Base-by-base conservation (phyloP, 2,888 invertebrate genomes). In the Cheilosia grossa region DNA sequence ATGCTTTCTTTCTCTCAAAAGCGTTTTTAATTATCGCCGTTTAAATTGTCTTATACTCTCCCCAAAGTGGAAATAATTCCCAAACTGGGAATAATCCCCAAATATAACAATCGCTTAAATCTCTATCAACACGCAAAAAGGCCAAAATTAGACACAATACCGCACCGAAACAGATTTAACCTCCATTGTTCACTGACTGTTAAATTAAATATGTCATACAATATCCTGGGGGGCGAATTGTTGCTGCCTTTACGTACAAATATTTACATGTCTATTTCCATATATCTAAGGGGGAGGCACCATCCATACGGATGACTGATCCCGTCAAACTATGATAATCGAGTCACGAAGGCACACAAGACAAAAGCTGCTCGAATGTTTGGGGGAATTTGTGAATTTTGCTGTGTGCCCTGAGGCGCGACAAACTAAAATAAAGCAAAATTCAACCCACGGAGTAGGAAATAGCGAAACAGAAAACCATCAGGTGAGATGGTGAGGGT, bases 201-300 rank as follows among this genome's bases (percentile, higher is more conserved):
- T 49, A 21, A 49, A 49, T 49, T 49, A 49, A 49, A 49, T 49
- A 21, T 49, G 49, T 49, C 49, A 49, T 13, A 49, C 21, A 13
- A 49, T 49, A 49, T 49, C 21, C 49, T 21, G 13, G 4, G 4
- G 4, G 17, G 9, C 30, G 30, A 2, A 30, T 30, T 17, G 4
- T 21, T 13, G 13, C 21, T 19, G 21, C 49, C 49, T 21, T 3
- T 4, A 10, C 1, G 10, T 19, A 21, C 10, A 19, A 7, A 21
- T 49, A n/a, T n/a, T n/a, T n/a, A 21, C 21, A 49, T 4, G 10
- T 49, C 19, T 9, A 19, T 47, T 47, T 19, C 9, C 47, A 30
- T 30, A 30, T 30, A 30, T n/a, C 6, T 17, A 7, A n/a, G 5
- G 6, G 17, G 44, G 17, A 47, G 17, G 7, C 17, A 17, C 9